These are phyloP conservation scores for Hypotaenidia philippensis DNA, from an alignment of 2,797 vertebrate genomes.

Conservation along the genomic window DNA sequence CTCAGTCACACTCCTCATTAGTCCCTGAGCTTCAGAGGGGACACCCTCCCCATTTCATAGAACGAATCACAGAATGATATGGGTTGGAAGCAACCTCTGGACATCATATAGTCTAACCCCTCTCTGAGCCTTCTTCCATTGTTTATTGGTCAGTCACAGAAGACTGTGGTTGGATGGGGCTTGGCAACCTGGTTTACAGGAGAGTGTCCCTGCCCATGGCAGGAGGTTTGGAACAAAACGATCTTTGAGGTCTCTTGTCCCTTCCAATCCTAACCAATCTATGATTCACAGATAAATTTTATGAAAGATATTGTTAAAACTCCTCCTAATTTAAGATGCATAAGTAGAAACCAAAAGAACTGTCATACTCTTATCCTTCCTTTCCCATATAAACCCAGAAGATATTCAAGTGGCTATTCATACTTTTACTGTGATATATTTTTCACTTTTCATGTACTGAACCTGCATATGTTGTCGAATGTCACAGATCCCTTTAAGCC, in stretches of 20 bases:
- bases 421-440: background rate
- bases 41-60: fast-evolving
- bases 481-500: background rate
- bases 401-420: background rate
- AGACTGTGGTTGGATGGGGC: too few relatives aligned
- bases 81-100: too few relatives aligned
- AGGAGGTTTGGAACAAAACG: too few relatives aligned
- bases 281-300: background rate
- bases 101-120: background rate
- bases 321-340: background rate
- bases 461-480: background rate
- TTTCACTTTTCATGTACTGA: background rate
- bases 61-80: too few relatives aligned
- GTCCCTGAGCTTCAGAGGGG: background rate
- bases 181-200: too few relatives aligned
- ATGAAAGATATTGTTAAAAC: background rate
- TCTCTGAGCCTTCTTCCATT: background rate
- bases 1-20: background rate
- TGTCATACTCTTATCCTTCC: fast-evolving
- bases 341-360: background rate
- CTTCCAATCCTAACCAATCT: too few relatives aligned
- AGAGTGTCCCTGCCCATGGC: too few relatives aligned
- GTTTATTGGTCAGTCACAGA: background rate
- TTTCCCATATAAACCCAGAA: background rate
- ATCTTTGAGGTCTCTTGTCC: too few relatives aligned